These are phyloP conservation scores for Guaruba guarouba DNA, from an alignment of 2,113 vertebrate genomes.

Conservation along the genomic window DNA sequence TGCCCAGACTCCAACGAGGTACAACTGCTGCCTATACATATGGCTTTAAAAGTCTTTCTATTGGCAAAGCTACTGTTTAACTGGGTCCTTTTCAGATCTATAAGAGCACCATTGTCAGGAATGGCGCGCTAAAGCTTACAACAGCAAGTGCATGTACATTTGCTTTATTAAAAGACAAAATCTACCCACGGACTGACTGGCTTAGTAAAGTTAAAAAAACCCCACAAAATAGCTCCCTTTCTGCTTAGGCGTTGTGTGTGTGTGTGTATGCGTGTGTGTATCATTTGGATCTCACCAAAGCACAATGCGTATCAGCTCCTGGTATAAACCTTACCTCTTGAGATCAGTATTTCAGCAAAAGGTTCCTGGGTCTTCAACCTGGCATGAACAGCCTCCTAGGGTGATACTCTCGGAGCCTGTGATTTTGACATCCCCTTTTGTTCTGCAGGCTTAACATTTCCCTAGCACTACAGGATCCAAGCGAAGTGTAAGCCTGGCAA, in stretches of 20 bases:
- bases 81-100: neutral
- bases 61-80: neutral
- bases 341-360: neutral
- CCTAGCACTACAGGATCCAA: neutral
- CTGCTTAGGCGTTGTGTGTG: neutral
- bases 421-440: neutral
- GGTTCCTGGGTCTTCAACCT: neutral
- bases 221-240: neutral
- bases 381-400: neutral
- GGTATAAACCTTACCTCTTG: neutral
- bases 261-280: neutral
- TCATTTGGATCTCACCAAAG: neutral
- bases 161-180: neutral
- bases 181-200: neutral
- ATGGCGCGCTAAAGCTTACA: neutral
- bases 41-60: neutral
- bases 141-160: neutral
- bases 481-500: neutral
- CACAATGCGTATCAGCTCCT: neutral
- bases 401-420: neutral
- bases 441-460: neutral
- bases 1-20: neutral
- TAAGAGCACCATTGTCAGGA: neutral
- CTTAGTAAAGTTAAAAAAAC: neutral
- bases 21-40: neutral